Conservation (phyloP, 2,888 invertebrate species). For the Cerastis leucographa region DNA sequence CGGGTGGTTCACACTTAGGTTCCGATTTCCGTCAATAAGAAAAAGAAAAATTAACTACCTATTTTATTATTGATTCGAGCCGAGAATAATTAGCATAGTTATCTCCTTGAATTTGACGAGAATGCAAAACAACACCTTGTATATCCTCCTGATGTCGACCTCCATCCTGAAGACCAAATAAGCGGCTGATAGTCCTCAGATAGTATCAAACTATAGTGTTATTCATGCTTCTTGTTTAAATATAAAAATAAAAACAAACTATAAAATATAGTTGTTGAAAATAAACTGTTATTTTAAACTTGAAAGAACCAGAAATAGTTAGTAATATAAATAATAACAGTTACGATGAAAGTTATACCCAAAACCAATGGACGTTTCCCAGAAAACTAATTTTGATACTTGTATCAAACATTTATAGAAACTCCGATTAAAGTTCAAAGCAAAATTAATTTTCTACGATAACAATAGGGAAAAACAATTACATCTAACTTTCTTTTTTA, state of each 20-base stretch:
- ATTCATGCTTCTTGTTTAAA: background rate
- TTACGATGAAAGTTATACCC: background rate
- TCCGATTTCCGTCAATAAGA: no score
- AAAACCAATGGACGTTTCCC: background rate
- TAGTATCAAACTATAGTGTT: background rate
- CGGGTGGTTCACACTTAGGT: no score
- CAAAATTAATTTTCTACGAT: background rate
- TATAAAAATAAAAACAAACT: background rate
- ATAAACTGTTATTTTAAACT: background rate
- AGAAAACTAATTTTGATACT: background rate
- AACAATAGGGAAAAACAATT: slow-evolving; percentile 24
- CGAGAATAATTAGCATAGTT: no score
- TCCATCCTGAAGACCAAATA: background rate
- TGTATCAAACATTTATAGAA: background rate
- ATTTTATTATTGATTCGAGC: no score
- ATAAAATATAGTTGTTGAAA: background rate
- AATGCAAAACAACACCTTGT: no score
- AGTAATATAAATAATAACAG: background rate
- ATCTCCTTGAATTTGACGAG: no score
- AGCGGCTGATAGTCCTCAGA: background rate
- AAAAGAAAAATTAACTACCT: no score
- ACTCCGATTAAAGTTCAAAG: background rate
- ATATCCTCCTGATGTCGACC: background rate
- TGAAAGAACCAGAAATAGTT: background rate
- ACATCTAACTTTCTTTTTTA: slow-evolving; percentile 1